A percentile compares a stretch with the other conserved stretches of the same genome.
Evolutionary conservation across 2,888 invertebrate genomes (phyloP).

Genomic region (Amiota communis): DNA sequence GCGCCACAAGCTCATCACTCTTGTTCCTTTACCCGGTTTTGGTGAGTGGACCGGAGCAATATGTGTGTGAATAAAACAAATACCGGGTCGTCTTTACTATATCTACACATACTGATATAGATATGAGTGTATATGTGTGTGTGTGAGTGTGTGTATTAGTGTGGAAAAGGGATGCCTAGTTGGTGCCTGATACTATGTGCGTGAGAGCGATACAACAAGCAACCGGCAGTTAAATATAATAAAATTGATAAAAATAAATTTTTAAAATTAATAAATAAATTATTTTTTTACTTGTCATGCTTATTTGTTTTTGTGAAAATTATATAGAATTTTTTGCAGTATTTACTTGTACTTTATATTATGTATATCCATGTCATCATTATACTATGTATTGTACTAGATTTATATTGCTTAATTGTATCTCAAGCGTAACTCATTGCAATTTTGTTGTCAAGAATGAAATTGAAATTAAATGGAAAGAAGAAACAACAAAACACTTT

Average conservation of each 20-base stretch:
- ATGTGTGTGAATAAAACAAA: conserved; percentile 25
- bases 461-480: conserved; percentile 24
- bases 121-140: conserved; percentile 12
- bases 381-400: background rate
- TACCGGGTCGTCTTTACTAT: conserved; percentile 43
- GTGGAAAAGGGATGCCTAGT: conserved; percentile 11
- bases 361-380: background rate
- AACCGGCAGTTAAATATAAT: conserved; percentile 12
- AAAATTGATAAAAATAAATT: conserved; percentile 7
- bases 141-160: background rate
- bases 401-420: conserved; percentile 18
- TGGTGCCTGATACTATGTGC: conserved; percentile 6
- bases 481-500: conserved; percentile 19
- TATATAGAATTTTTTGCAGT: conserved; percentile 25
- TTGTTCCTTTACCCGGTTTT: conserved; percentile 20
- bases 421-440: background rate
- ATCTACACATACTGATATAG: background rate
- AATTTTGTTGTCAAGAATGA: too few relatives aligned
- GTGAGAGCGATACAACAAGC: conserved; percentile 18
- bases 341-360: conserved; percentile 30
- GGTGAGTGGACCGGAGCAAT: background rate
- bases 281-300: conserved; percentile 23
- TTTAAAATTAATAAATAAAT: background rate
- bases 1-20: conserved; percentile 40
- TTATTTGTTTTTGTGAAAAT: conserved; percentile 31